Evolutionary conservation across 1,140 invertebrate species (phyloP), one percentile per base, ranked within the genome.

Genomic region (Heliconius himera): DNA sequence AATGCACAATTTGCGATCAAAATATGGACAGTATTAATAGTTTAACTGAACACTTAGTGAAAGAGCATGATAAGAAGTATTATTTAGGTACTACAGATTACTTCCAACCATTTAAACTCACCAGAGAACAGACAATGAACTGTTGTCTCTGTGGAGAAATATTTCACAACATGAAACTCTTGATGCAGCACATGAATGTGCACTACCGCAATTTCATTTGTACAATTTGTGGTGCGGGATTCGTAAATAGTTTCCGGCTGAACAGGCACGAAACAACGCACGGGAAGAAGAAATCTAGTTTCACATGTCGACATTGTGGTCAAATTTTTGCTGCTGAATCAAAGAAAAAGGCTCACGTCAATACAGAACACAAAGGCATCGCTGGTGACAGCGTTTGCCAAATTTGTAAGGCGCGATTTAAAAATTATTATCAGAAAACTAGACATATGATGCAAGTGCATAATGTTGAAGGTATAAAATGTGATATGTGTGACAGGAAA

Each of bases 141-240:
- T 94, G 92, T 73, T 93, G 91, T 46, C 82, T 94, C 1, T 94
- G 93, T 78, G 81, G 83, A 26, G 90, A 92, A 73, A 82, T 86
- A 0, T 94, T 91, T 38, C 89, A 94, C 71, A 94, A 93, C 49
- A 93, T 94, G 91, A 94, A 94, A 70, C 73, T 93, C 2, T 70
- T 94, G 49, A 92, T 91, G 89, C 92, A 94, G 36, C 93, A 94
- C 26, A 94, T 94, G 92, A 94, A 94, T 36, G 77, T 90, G 0
- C 93, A 94, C 46, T 94, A 91, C 29, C 85, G 91, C 29, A 94
- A 94, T 70, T 94, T 93, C 46, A 93, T 93, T 41, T 94, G 93
- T 81, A 91, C 91, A 0, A 90, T 83, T 9, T 94, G 93, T 76
- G 93, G 92, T 0, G 91, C 91, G 0, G 91, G 91, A 0, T 94